Conservation (phyloP, 1,140 invertebrate species). For the Lepeophtheirus salmonis region DNA sequence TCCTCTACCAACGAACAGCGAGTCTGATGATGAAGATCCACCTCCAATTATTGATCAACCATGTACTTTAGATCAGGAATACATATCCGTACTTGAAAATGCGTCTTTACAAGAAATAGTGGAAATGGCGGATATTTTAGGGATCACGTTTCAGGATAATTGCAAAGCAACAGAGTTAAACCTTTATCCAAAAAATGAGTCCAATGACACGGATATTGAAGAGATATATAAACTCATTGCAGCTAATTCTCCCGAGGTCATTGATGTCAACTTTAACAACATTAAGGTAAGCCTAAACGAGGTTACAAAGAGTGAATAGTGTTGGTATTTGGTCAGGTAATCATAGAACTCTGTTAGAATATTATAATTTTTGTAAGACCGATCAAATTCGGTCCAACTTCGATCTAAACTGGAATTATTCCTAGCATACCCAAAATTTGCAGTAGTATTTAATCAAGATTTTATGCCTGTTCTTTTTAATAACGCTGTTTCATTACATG, state of each 20-base stretch:
- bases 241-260: neutral
- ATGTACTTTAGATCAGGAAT: neutral
- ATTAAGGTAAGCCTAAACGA: neutral
- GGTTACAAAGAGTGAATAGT: too few species aligned
- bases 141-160: neutral
- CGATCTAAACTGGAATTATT: too few species aligned
- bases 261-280: conserved; percentile 8
- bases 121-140: conserved; percentile 5
- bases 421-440: too few species aligned
- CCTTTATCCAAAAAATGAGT: neutral
- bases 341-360: too few species aligned
- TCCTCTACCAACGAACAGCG: neutral
- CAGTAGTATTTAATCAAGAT: too few species aligned
- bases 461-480: too few species aligned
- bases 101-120: neutral
- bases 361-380: too few species aligned
- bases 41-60: neutral
- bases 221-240: neutral
- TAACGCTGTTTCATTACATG: too few species aligned
- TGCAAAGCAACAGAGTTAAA: neutral
- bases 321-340: too few species aligned
- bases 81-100: neutral
- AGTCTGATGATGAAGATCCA: neutral
- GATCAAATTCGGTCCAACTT: too few species aligned
- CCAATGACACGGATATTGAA: neutral